Evolutionary conservation across 2,888 invertebrate species (phyloP).

Genomic region (Pachymerium ferrugineum): DNA sequence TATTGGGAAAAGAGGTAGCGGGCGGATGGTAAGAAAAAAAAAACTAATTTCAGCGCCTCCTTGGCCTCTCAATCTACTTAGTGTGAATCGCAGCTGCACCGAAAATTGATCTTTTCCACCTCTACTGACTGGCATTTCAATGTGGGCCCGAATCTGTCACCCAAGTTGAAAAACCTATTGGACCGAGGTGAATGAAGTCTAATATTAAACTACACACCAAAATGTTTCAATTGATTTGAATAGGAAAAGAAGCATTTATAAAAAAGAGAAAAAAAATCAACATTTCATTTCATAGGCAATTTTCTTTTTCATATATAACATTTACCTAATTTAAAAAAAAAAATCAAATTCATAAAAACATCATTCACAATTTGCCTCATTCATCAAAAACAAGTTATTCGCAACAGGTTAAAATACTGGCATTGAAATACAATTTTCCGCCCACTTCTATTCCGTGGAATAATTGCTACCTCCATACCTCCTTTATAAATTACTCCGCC

Average conservation of each 20-base stretch:
- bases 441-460: too few species aligned
- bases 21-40: too few species aligned
- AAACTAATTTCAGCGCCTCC: conserved; percentile 10
- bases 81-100: conserved; percentile 6
- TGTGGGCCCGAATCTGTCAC: not conserved
- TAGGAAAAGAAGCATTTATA: too few species aligned
- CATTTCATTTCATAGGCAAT: not conserved
- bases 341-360: not conserved
- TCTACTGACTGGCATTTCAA: conserved; percentile 14
- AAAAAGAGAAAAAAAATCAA: not conserved
- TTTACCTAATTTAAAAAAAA: not conserved
- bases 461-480: too few species aligned
- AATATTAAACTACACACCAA: not conserved
- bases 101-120: conserved; percentile 8
- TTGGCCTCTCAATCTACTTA: conserved; percentile 3
- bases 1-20: too few species aligned
- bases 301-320: not conserved
- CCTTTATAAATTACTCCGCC: too few species aligned
- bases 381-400: too few species aligned
- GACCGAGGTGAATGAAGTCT: not conserved
- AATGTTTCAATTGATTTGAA: not conserved
- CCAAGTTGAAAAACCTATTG: conserved; percentile 9
- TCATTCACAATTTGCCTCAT: not conserved
- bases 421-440: too few species aligned
- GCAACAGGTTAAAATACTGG: too few species aligned